Base-by-base conservation (phyloP, 2,113 vertebrate species). In the Pan paniscus region DNA sequence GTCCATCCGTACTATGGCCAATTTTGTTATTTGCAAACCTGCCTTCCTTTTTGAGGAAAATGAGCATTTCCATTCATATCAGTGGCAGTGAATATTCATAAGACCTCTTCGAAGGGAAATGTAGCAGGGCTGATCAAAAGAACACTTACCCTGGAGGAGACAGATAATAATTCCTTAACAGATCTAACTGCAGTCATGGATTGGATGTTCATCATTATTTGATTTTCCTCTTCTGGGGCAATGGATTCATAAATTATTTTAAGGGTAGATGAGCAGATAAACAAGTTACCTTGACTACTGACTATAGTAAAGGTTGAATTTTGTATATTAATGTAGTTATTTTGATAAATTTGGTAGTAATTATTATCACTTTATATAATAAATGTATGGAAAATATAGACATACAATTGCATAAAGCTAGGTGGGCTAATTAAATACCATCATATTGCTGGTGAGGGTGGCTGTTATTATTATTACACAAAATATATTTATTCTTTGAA, bases 401-500 rank as follows among this genome's bases (percentile, higher is more conserved):
- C 90, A 88, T 76, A 13, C 10, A 46, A 88, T 18, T 78, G 55
- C 79, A 27, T 85, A 94, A 89, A 76, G 27, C 35, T 72, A 90
- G 18, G 55, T 67, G 30, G 59, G n/a, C 79, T 97, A 92, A 83
- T 83, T 97, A 78, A 81, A 96, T 57, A 32, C 40, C 40, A 40
- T 93, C 55, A 55, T 67, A 30, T 93, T 96, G n/a, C 79, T 61
- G 59, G 80, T 48, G 75, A 97, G 57, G 72, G 8, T 83, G 87
- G 59, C 55, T 97, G 32, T 30, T 93, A 87, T 73, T 93, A 61
- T 80, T 94, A 64, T 76, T 38, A 73, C 78, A 72, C 35, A 96
- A 50, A 92, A 83, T 73, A 73, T 50, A 85, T 86, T 73, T 87
- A 75, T 94, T 94, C 43, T 78, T 94, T 84, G 67, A 88, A n/a